phyloP scores from a whole-genome alignment of 2,113 vertebrate genomes.

The Benitochromis conjunctus region DNA sequence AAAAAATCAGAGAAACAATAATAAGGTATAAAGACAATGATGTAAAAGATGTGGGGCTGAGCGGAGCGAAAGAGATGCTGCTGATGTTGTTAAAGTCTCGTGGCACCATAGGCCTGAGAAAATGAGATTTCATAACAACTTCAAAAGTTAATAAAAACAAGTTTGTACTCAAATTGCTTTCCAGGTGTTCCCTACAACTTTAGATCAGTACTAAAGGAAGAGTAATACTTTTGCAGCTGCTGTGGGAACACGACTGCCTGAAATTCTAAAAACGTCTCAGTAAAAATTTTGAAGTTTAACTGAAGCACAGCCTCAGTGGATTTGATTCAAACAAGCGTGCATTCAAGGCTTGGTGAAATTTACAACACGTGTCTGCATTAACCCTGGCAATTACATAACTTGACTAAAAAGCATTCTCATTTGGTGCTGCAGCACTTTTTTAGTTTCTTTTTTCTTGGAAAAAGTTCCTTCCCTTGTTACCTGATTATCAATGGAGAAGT shows the following conservation, averaged over 20 bases:
- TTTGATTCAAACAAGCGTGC: background rate
- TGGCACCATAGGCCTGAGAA: background rate
- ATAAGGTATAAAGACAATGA: background rate
- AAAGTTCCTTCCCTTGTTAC: background rate
- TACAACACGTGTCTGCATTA: background rate
- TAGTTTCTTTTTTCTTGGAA: background rate
- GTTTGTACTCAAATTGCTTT: conserved; percentile 10
- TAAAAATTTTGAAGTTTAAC: background rate
- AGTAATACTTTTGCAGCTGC: background rate
- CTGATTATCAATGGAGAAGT: background rate
- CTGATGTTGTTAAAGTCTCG: background rate
- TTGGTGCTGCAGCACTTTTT: background rate
- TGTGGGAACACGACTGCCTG: background rate
- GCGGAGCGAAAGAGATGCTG: background rate
- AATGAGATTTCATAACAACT: background rate
- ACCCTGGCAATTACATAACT: background rate
- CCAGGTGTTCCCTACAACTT: background rate
- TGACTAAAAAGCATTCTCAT: background rate
- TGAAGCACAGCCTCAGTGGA: background rate
- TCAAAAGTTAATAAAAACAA: conserved; percentile 18
- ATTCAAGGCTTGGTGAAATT: background rate
- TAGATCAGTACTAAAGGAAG: background rate
- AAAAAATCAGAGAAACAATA: background rate
- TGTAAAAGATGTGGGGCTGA: background rate
- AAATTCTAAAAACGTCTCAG: background rate